Evolutionary conservation across 2,888 invertebrate genomes (phyloP).

Genomic region (Hofmannophila pseudospretella): DNA sequence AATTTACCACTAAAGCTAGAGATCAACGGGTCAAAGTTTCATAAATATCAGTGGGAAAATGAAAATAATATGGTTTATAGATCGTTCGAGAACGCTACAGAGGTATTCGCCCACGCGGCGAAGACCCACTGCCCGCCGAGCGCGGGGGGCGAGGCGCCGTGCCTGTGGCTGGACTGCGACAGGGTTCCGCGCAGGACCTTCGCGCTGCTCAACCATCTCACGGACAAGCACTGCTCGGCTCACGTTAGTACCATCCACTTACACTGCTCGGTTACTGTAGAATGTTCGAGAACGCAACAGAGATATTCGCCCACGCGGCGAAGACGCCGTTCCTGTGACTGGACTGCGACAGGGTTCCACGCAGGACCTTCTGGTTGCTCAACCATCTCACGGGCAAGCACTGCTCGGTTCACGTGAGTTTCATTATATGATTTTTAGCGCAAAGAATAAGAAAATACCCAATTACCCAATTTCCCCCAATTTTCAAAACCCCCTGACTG

Average conservation of each 20-base stretch:
- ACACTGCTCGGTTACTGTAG: background rate
- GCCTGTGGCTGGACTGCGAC: slow-evolving; percentile 95
- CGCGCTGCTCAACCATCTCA: slow-evolving; percentile 97
- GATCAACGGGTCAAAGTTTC: no score
- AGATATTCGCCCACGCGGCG: no score
- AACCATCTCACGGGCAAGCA: slow-evolving; percentile 98
- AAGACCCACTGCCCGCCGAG: slow-evolving; percentile 85
- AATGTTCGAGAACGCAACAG: no score
- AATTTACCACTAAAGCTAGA: no score
- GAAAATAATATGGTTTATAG: no score
- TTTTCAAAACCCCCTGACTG: no score
- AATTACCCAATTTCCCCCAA: no score
- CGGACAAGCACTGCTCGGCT: slow-evolving; percentile 94
- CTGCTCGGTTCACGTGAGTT: slow-evolving; percentile 86
- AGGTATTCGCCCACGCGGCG: slow-evolving; percentile 93
- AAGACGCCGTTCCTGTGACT: no score
- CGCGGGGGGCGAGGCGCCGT: slow-evolving; percentile 85
- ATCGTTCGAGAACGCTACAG: slow-evolving; percentile 84
- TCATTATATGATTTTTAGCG: no score
- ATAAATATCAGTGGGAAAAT: no score
- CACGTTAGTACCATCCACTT: slow-evolving; percentile 71
- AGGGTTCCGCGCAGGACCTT: slow-evolving; percentile 92
- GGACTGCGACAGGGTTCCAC: slow-evolving; percentile 49
- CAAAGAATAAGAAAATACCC: no score
- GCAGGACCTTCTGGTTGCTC: slow-evolving; percentile 95